Conservation (phyloP, 2,888 invertebrate genomes). For the Scrobipalpa costella region DNA sequence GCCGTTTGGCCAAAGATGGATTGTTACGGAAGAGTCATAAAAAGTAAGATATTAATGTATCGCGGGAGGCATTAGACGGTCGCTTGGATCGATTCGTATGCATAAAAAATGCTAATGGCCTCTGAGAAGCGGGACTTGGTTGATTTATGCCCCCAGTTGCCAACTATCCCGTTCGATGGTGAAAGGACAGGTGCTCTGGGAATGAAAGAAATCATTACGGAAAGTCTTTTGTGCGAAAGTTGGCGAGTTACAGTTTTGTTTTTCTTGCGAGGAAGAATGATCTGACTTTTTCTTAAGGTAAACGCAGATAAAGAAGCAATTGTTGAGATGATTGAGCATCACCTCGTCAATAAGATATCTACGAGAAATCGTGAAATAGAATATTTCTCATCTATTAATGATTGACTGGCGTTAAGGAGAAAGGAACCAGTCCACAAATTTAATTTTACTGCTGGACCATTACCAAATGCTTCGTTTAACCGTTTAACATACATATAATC, state of each 20-base stretch:
- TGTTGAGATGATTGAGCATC: no score
- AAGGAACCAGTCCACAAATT: no score
- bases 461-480: no score
- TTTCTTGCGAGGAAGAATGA: not conserved
- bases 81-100: constrained; percentile 79
- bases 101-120: constrained; percentile 81
- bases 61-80: constrained; percentile 80
- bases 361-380: no score
- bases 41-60: constrained; percentile 82
- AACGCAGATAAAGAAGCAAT: no score
- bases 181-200: constrained; percentile 22
- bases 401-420: no score
- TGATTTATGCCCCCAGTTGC: constrained; percentile 73
- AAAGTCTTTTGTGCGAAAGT: constrained; percentile 15
- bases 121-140: constrained; percentile 62
- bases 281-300: no score
- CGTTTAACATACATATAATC: no score
- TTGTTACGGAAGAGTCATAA: constrained; percentile 79
- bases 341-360: no score
- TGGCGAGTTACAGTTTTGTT: constrained; percentile 7
- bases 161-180: constrained; percentile 62
- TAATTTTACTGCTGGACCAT: no score
- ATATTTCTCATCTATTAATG: no score
- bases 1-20: constrained; percentile 53
- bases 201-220: constrained; percentile 9